Evolutionary conservation across 2,797 vertebrate genomes (phyloP).

Genomic region (Podarcis lilfordi): DNA sequence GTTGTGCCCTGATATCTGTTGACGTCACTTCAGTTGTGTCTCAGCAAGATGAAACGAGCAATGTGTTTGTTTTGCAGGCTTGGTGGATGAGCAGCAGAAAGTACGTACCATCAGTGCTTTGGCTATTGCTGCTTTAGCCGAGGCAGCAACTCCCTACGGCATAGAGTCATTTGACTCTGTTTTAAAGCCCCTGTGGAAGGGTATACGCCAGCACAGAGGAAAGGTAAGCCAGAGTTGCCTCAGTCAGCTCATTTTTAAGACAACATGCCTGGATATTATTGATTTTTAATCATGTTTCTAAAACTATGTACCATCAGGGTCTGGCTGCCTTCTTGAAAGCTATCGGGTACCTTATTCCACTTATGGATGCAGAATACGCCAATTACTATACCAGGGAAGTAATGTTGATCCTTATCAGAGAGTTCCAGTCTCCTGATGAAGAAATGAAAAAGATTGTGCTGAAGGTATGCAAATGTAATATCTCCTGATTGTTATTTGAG

Average conservation of each 20-base stretch:
- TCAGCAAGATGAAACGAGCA: not conserved
- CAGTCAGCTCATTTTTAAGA: not conserved
- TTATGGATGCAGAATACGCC: constrained; percentile 98
- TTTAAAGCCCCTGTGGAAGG: constrained; percentile 98
- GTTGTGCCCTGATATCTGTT: not conserved
- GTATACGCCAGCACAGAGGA: constrained; percentile 98
- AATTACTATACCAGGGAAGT: constrained; percentile 99
- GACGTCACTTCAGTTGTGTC: accelerated
- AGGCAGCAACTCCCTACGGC: constrained; percentile 97
- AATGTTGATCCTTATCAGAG: constrained; percentile 98
- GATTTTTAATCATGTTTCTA: constrained; percentile 10
- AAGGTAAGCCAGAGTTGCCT: constrained; percentile 81
- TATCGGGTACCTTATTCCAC: constrained; percentile 96
- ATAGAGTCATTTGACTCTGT: constrained; percentile 99
- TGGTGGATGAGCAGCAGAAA: constrained; percentile 99
- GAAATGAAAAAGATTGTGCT: constrained; percentile 99
- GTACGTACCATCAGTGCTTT: constrained; percentile 98
- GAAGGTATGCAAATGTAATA: constrained; percentile 81
- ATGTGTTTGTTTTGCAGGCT: constrained; percentile 78
- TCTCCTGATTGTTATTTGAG: not conserved
- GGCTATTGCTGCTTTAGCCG: constrained; percentile 97
- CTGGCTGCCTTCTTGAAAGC: constrained; percentile 98
- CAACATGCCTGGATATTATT: not conserved
- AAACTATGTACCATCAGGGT: constrained; percentile 80
- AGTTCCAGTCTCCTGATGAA: constrained; percentile 99